Base-by-base conservation (phyloP, 2,888 invertebrate species). In the Bursaphelenchus okinawaensis region DNA sequence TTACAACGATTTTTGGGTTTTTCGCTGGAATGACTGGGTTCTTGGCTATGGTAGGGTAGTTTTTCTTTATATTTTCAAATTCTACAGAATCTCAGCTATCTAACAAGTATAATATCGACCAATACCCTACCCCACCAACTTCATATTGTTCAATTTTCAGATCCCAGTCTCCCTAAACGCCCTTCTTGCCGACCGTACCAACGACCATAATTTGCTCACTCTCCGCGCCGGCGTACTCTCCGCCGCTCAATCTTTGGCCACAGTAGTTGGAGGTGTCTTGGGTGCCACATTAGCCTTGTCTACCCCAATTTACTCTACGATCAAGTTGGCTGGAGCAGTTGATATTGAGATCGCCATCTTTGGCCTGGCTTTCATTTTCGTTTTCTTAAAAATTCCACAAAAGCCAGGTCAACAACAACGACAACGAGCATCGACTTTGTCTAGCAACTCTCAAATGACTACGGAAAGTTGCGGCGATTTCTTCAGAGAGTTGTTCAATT, bases 161-260 rank as follows among this genome's bases (percentile, higher is more conserved):
- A 7, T 27, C 3, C 29, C 56, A 3, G 56, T 56, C 29, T 56
- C 23, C 16, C 56, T 56, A 19, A 71, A 75, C 31, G 74, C 75
- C 9, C 75, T 70, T 55, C 66, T 75, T n/a, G 75, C 75, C n/a
- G 75, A 75, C 57, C 70, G 65, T 22, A 75, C 75, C 3, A 62
- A 63, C 26, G 19, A 64, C 22, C 63, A 67, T n/a, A 56, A 72
- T 7, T 20, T 68, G 20, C 60, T 70, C 23, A 71, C 68, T 20
- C 72, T 67, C 50, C 29, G 71, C 8, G 65, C 73, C 9, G 75
- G 74, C 8, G 66, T 76, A 23, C 66, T 75, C 59, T 65, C 61
- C 16, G 68, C 65, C 22, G 63, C 68, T 31, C 75, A 75, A 56
- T 59, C 64, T 24, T 27, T 67, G 29, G 69, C 73, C 7, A 65